Evolutionary conservation across 2,797 vertebrate genomes (phyloP), one percentile per base, ranked within the genome.

Genomic region (Cossypha caffra): DNA sequence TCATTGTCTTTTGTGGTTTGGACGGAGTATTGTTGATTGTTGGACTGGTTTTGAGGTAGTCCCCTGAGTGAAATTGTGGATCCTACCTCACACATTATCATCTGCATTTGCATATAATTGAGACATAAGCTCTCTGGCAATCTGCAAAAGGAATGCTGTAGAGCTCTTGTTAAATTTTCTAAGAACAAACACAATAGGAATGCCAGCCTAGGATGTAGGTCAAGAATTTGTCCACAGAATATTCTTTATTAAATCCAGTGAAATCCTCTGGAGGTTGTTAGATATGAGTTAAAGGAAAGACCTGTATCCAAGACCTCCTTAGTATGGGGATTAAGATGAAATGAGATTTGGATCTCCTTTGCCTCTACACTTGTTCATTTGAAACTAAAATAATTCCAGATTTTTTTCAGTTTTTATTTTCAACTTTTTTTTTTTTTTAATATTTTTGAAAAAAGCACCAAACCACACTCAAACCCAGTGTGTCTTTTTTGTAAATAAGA

Each of bases 1-100:
- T 96, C 93, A 95, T 97, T 96, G 93, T 96, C 75, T 95, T 96
- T 95, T 96, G 96, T 91, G 95, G 94, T 97, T 97, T 97, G 83
- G 96, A 92, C 2, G 0, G 76, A 88, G 74, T 28, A 63, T 67
- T 93, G 79, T 95, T 95, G 92, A 93, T 93, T 93, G 82, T 94
- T 96, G 87, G 95, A 96, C 64, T 73, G 77, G 86, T 97, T 97
- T 82, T 94, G 92, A 96, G 96, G 94, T 94, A 96, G 55, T 98
- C 95, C 95, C 96, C 68, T 47, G 96, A 90, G 95, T 90, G 86
- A 90, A 95, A 94, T 67, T 88, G 79, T 93, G 78, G 88, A 93
- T 81, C 71, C 92, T 94, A 97, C 93, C 95, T 97, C 97, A 95
- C 85, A 93, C 76, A 88, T 94, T 92, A 97, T 93, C 77, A 78